Percentiles rank a stretch among this genome's conserved stretches.
These are phyloP conservation scores for Erebia ligea DNA, from an alignment of 2,888 invertebrate genomes.

Conservation along the genomic window DNA sequence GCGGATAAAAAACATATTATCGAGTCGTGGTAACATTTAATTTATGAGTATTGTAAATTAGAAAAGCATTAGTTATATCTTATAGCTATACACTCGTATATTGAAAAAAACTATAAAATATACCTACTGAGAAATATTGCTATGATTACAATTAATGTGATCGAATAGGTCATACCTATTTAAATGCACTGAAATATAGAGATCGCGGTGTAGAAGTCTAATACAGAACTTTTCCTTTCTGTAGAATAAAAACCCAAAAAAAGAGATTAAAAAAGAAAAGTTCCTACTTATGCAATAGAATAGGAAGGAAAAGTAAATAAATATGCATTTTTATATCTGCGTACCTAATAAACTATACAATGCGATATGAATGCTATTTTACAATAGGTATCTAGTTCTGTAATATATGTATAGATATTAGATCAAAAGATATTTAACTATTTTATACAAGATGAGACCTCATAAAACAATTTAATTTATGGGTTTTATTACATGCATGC, in stretches of 20 bases:
- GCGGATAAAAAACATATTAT: slow-evolving; percentile 38
- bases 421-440: too few relatives aligned
- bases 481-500: not conserved
- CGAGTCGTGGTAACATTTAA: not conserved
- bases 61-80: slow-evolving; percentile 1
- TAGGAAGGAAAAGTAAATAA: not conserved
- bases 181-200: too few relatives aligned
- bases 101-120: not conserved
- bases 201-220: not conserved
- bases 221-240: not conserved
- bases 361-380: not conserved
- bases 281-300: not conserved
- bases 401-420: too few relatives aligned
- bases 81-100: not conserved
- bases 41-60: slow-evolving; percentile 14
- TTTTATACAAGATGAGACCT: not conserved
- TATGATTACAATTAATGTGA: not conserved
- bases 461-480: not conserved
- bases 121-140: not conserved
- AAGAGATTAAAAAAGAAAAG: too few relatives aligned
- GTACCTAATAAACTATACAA: not conserved
- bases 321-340: not conserved
- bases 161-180: not conserved
- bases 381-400: not conserved
- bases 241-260: too few relatives aligned